Evolutionary conservation across 2,797 vertebrate species (phyloP), one percentile per base, ranked within the genome.

Genomic region (Arrhamphus sclerolepis): DNA sequence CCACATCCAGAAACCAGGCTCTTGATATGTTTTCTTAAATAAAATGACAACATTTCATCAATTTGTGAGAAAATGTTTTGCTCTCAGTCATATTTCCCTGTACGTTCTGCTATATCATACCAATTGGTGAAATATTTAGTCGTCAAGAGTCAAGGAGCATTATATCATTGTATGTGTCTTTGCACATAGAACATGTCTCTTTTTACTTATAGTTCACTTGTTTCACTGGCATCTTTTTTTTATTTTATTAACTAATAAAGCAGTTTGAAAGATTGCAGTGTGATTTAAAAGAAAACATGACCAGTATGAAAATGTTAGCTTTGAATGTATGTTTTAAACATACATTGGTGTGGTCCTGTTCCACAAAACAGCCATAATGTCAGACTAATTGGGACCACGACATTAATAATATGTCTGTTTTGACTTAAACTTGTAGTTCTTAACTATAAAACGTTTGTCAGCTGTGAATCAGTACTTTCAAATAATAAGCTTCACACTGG

Each of bases 161-260:
- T 28, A 20, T 68, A 41, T 60, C 29, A 52, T 19, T 80, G 61
- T 83, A 65, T 83, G 58, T 72, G 22, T 69, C n/a, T 84, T 72
- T 77, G 67, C 80, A 79, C 65, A 68, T 69, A 1, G 5, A 58
- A 56, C 53, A 16, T 63, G 10, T 78, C 18, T 80, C 56, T 74
- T 80, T 70, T 69, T 75, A 10, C 41, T 75, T 50, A 18, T 44
- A 58, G 46, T 74, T 20, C 42, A 58, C 78, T 57, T 70, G 60
- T 83, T 73, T 78, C 57, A 77, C 51, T 81, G 67, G 39, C 59
- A 78, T 70, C 16, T 51, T 14, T 55, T 72, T 82, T 73, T 78
- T 34, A 7, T 28, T 28, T 28, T 28, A 4, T 28, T 28, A 66
- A 67, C 42, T 57, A 88, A 84, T 88, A 89, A 88, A 86, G 17